Conservation (phyloP, 2,888 invertebrate species). For the Chrysotoxum bicinctum region DNA sequence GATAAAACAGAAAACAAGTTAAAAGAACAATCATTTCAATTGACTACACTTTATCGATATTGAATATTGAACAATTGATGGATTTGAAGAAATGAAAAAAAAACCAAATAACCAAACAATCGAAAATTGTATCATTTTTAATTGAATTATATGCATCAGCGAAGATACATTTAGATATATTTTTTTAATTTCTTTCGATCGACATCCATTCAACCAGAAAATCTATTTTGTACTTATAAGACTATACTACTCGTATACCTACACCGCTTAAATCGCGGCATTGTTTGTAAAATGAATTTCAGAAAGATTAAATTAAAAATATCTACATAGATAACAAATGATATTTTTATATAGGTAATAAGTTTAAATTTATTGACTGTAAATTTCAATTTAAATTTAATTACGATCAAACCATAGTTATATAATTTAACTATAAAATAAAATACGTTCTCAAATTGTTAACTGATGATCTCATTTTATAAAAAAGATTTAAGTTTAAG, state of each 20-base stretch:
- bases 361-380: constrained; percentile 54
- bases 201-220: constrained; percentile 62
- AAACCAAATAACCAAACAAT: neutral
- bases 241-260: constrained; percentile 28
- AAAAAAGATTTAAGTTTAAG: neutral
- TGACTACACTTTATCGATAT: constrained; percentile 67
- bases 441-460: neutral
- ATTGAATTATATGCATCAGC: constrained; percentile 62
- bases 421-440: constrained; percentile 17
- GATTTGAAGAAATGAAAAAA: constrained; percentile 49
- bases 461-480: constrained; percentile 49
- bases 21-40: constrained; percentile 68
- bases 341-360: neutral
- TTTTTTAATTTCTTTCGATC: constrained; percentile 30
- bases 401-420: constrained; percentile 4
- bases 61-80: constrained; percentile 62
- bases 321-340: neutral
- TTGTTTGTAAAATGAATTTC: constrained; percentile 17
- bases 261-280: constrained; percentile 25
- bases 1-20: constrained; percentile 37
- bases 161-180: neutral
- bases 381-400: constrained; percentile 45
- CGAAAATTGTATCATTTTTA: constrained; percentile 61
- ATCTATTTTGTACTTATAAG: constrained; percentile 43
- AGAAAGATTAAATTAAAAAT: neutral